phyloP scores from a whole-genome alignment of 2,797 vertebrate species.

The Platalea minor region DNA sequence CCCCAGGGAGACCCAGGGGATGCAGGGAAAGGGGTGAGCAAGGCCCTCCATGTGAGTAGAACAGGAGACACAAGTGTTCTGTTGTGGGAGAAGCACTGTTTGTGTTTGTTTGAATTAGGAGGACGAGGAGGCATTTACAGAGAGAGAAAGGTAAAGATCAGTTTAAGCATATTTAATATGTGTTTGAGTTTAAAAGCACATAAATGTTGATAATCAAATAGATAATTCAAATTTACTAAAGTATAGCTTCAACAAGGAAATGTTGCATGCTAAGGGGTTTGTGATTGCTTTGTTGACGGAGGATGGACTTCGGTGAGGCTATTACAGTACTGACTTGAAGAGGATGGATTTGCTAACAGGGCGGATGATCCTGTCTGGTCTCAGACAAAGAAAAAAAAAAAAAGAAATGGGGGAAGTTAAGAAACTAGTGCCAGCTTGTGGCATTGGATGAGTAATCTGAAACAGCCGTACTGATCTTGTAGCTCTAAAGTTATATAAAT shows the following conservation, averaged over 20 bases:
- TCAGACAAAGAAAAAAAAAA: background rate
- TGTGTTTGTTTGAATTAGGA: background rate
- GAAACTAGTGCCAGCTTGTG: background rate
- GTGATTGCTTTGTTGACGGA: background rate
- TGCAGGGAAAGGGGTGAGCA: background rate
- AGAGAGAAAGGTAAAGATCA: background rate
- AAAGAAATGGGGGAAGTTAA: background rate
- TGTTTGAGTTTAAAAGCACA: background rate
- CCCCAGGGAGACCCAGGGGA: background rate
- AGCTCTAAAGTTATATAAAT: conserved; percentile 41
- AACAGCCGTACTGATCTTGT: background rate
- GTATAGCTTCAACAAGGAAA: background rate
- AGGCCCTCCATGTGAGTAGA: background rate
- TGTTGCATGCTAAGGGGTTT: background rate
- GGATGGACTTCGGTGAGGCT: background rate
- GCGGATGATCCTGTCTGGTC: background rate
- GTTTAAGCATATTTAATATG: background rate
- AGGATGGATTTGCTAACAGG: background rate
- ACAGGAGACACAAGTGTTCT: background rate
- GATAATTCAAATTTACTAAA: background rate
- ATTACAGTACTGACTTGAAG: background rate
- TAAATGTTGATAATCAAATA: background rate
- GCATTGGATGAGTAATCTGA: background rate
- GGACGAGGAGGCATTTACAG: background rate
- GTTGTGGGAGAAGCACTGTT: background rate